Base-by-base conservation (phyloP, 2,888 invertebrate species). In the Yponomeuta sedellus region DNA sequence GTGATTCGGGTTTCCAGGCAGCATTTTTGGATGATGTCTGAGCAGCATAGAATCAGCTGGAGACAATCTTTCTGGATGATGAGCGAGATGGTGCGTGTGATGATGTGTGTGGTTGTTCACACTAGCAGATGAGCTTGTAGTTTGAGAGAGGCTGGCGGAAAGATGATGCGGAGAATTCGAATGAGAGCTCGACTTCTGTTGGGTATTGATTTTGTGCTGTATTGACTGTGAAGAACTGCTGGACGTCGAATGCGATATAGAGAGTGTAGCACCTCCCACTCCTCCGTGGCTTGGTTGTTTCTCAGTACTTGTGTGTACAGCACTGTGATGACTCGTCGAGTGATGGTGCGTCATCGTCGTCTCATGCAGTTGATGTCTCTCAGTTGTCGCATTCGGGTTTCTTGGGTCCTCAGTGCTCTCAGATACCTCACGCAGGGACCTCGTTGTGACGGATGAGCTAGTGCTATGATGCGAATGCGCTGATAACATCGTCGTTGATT, bases 401-500 rank as follows among this genome's bases (percentile, higher is more conserved):
- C 92, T 81, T 40, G 87, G 85, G 72, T 92, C 91, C 68, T 92
- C 91, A 19, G 82, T 75, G 68, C 88, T 90, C 75, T 92, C 92
- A 22, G 93, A 89, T 70, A 93, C 92, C 78, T 93, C 95, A 74
- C 95, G 88, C 58, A 92, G 75, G 58, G 92, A 92, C 73, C 95
- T 92, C 10, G 94, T 94, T 19, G 94, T 94, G n/a, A 95, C 93
- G 20, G 94, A 94, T 68, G 94, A 94, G 73, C 94, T 94, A 16
- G 94, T 94, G 73, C 94, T 94, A 74, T 94, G 94, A 80, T 95
- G 95, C 16, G 94, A 92, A 52, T 64, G 67, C 0, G 92, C 88
- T 81, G 94, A 94, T 76, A 95, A 91, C 78, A 94, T 94, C 0
- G 94, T 94, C 66, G 94, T 94, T 11, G 92, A 92, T 73, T 95